These are phyloP conservation scores for Gymnoscelis rufifasciata DNA, from an alignment of 2,888 invertebrate genomes.

Conservation along the genomic window DNA sequence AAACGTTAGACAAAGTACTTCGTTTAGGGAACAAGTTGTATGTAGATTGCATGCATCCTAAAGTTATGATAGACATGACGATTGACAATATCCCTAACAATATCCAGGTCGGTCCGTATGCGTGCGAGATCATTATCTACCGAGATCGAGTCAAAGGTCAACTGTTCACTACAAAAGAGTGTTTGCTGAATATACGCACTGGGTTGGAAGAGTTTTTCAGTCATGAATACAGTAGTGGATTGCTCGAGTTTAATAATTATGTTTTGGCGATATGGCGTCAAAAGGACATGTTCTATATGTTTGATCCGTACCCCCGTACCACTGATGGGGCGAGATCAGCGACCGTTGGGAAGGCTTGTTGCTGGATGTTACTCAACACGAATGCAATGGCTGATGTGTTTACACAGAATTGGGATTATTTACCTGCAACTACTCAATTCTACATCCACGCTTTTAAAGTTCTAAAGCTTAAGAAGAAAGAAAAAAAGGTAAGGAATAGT, in stretches of 20 bases:
- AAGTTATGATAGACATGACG: conserved; percentile 65
- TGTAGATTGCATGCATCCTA: conserved; percentile 70
- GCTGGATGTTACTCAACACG: conserved; percentile 80
- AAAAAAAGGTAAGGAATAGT: conserved; percentile 61
- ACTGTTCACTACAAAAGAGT: conserved; percentile 72
- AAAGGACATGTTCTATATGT: conserved; percentile 80
- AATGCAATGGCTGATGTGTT: conserved; percentile 77
- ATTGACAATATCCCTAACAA: conserved; percentile 78
- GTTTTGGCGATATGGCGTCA: conserved; percentile 82
- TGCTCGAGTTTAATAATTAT: conserved; percentile 80
- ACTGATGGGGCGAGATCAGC: conserved; percentile 74
- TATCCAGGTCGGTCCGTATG: conserved; percentile 77
- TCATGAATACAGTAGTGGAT: conserved; percentile 68
- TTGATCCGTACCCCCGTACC: conserved; percentile 82
- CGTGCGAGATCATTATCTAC: conserved; percentile 79
- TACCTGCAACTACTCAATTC: conserved; percentile 68
- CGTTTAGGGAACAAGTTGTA: conserved; percentile 80
- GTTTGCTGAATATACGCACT: conserved; percentile 67
- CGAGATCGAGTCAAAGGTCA: conserved; percentile 72
- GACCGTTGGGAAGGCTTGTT: conserved; percentile 79
- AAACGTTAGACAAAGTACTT: conserved; percentile 79
- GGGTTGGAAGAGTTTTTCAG: conserved; percentile 75
- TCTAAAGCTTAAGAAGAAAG: conserved; percentile 69
- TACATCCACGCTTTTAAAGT: conserved; percentile 81
- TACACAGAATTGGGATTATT: conserved; percentile 73